These are phyloP conservation scores for Riparia riparia DNA, from an alignment of 2,113 vertebrate species.

Conservation along the genomic window DNA sequence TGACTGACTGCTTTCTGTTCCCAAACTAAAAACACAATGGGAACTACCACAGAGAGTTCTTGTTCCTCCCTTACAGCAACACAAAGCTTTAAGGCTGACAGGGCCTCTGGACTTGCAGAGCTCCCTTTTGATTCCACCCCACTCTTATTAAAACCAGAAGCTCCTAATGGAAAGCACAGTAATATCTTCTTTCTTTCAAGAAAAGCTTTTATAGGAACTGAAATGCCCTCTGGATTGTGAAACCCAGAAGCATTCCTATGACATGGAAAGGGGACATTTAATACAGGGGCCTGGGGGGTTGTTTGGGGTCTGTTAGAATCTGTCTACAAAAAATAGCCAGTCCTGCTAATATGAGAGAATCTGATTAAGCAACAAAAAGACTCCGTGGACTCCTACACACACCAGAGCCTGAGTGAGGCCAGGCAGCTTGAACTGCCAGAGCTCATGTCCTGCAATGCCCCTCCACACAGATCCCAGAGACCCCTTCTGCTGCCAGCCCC, in stretches of 20 bases:
- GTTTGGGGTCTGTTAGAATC: background rate
- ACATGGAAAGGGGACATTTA: slow-evolving; percentile 5
- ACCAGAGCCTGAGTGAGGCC: background rate
- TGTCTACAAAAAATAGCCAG: background rate
- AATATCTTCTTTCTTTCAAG: slow-evolving; percentile 44
- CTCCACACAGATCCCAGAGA: background rate
- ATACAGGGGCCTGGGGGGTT: background rate
- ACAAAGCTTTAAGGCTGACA: slow-evolving; percentile 50
- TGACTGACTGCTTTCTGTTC: slow-evolving; percentile 40
- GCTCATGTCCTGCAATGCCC: background rate
- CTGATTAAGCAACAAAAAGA: background rate
- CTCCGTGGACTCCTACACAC: background rate
- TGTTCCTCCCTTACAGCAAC: slow-evolving; percentile 46
- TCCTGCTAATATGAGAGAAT: background rate
- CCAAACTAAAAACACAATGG: slow-evolving; percentile 46
- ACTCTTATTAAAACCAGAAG: slow-evolving; percentile 60
- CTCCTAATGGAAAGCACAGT: slow-evolving; percentile 48
- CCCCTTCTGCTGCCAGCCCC: background rate
- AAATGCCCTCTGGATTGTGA: slow-evolving; percentile 51
- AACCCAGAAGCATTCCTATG: slow-evolving; percentile 10
- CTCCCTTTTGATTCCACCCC: slow-evolving; percentile 41
- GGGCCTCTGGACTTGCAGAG: slow-evolving; percentile 40
- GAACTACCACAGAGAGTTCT: slow-evolving; percentile 39
- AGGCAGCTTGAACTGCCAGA: background rate
- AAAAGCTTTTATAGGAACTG: slow-evolving; percentile 48